Base-by-base conservation (phyloP, 1,140 invertebrate species). In the Drosophila equinoxialis region DNA sequence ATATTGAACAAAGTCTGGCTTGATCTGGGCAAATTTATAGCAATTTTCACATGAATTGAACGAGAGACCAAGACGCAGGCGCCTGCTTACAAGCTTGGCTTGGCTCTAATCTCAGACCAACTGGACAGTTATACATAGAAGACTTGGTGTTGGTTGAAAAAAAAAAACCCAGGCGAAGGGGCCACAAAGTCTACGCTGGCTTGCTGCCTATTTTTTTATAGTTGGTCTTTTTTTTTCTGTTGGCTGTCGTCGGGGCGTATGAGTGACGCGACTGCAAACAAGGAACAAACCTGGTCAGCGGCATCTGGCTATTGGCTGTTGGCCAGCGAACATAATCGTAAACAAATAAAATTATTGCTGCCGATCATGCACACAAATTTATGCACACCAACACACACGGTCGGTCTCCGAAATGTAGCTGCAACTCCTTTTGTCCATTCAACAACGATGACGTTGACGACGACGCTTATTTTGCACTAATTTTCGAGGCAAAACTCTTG, bases 341-440 rank as follows among this genome's bases (percentile, higher is more conserved):
- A 89, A 89, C 84, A 89, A 89, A 89, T 89, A 89, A 89, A 89
- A 89, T 89, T 89, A 89, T 89, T 89, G 84, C 84, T 84, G 84
- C 85, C 84, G 85, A 89, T 89, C 84, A 89, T 90, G 84, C 84
- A 90, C 85, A 90, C 77, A 84, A 89, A 80, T 89, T 89, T 89
- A 89, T 84, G 80, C 84, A 69, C 80, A 75, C 64, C 62, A 74
- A 77, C 65, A 74, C 68, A 68, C 63, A 74, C 67, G 70, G 26
- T 30, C 26, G 26, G 37, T 39, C 60, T 33, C 55, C 33, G 30
- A 33, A 33, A 30, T 14, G 11, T 14, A 37, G 14, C 35, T 20
- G 33, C 30, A 59, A 71, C 45, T 39, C 10, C 41, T 59, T 30
- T 57, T 35, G 48, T 48, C 42, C 55, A 68, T 59, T 65, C 65